Evolutionary conservation across 1,140 invertebrate genomes (phyloP).

Genomic region (Neodiprion virginianus): DNA sequence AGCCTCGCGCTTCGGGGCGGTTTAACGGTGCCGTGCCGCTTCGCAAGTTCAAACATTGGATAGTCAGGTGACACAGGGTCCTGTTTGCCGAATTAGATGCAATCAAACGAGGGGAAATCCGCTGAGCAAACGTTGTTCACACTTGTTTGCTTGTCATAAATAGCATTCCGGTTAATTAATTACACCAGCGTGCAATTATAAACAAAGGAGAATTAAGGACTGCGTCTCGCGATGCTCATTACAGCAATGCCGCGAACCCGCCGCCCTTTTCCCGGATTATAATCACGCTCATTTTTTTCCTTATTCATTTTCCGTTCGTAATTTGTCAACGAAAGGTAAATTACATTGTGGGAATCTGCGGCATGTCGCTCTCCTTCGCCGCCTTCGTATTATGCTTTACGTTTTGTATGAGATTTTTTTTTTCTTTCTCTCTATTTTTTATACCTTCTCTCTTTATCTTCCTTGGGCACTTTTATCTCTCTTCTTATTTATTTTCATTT

Average conservation of each 20-base stretch:
- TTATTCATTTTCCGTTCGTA: slow-evolving; percentile 22
- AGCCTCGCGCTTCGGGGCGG: not conserved
- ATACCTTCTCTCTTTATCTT: not conserved
- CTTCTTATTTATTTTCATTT: too few relatives aligned
- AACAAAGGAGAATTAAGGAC: not conserved
- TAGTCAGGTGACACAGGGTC: slow-evolving; percentile 31
- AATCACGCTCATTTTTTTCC: slow-evolving; percentile 40
- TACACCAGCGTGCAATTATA: slow-evolving; percentile 28
- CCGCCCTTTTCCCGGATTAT: slow-evolving; percentile 43
- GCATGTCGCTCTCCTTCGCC: not conserved
- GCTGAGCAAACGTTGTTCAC: slow-evolving; percentile 36
- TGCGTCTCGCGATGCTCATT: not conserved
- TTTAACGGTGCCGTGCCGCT: slow-evolving; percentile 10
- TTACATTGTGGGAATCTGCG: not conserved
- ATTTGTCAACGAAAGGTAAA: not conserved
- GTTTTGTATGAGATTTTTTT: not conserved
- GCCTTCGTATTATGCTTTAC: not conserved
- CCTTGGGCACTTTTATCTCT: too few relatives aligned
- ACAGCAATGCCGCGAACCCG: slow-evolving; percentile 27
- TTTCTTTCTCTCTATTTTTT: not conserved
- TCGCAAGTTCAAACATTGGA: slow-evolving; percentile 27
- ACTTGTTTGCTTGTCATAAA: slow-evolving; percentile 48
- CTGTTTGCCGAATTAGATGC: slow-evolving; percentile 50
- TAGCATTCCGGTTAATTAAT: slow-evolving; percentile 30
- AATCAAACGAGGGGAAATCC: slow-evolving; percentile 52